phyloP scores from a whole-genome alignment of 2,888 invertebrate species.

The Clepsis dumicolana region DNA sequence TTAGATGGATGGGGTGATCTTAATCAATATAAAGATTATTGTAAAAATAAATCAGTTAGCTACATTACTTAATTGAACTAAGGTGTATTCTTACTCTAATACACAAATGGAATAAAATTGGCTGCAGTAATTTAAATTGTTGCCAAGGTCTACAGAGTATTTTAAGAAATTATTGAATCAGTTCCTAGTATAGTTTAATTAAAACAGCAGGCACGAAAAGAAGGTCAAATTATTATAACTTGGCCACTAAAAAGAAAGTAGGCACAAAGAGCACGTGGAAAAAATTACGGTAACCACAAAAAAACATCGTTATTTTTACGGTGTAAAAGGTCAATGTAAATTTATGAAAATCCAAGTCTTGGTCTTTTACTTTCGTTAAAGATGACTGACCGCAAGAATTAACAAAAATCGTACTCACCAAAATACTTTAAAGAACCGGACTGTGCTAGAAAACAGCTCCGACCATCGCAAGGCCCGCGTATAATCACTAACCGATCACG shows the following conservation, averaged over 20 bases:
- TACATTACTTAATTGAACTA: no score
- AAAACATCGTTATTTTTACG: slow-evolving; percentile 1
- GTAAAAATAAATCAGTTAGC: no score
- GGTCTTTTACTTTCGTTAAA: slow-evolving; percentile 36
- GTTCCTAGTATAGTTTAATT: slow-evolving; percentile 7
- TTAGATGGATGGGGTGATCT: no score
- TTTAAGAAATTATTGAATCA: neutral
- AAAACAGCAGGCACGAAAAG: slow-evolving; percentile 7
- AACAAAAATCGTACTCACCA: slow-evolving; percentile 67
- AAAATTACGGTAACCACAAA: slow-evolving; percentile 9
- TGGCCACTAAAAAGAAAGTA: slow-evolving; percentile 3
- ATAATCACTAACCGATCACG: slow-evolving; percentile 33
- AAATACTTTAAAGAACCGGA: slow-evolving; percentile 74
- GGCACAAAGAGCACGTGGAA: neutral
- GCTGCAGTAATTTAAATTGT: neutral
- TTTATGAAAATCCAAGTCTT: slow-evolving; percentile 22
- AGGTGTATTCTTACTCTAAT: no score
- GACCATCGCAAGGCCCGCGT: slow-evolving; percentile 75
- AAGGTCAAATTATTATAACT: slow-evolving; percentile 22
- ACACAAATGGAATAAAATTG: neutral
- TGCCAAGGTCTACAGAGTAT: neutral
- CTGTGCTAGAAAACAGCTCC: slow-evolving; percentile 85
- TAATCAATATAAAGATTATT: no score
- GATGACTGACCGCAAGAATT: slow-evolving; percentile 18
- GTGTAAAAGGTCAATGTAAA: slow-evolving; percentile 24